phyloP scores from a whole-genome alignment of 2,113 vertebrate genomes.

The Cathartes aura region DNA sequence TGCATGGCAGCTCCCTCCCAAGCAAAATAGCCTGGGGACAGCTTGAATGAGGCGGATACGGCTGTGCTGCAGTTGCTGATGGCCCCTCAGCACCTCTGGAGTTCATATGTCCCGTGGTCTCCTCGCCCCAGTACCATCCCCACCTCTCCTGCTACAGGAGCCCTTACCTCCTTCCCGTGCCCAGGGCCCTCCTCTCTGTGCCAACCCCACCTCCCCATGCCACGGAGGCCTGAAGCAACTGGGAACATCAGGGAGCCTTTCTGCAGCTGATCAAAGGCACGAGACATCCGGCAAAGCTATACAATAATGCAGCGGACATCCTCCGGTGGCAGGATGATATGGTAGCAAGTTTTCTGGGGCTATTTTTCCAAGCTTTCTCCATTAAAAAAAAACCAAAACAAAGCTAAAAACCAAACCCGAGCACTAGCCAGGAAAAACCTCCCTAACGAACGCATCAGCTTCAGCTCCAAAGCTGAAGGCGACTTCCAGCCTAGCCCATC shows the following conservation, averaged over 20 bases:
- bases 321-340: background rate
- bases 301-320: background rate
- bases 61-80: background rate
- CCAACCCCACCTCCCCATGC: background rate
- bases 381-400: background rate
- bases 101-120: rapidly evolving
- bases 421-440: slow-evolving; percentile 4
- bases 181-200: rapidly evolving
- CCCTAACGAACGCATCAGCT: slow-evolving; percentile 24
- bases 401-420: background rate
- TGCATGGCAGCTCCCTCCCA: background rate
- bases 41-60: rapidly evolving
- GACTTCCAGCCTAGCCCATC: slow-evolving; percentile 33
- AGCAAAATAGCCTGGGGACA: background rate
- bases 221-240: rapidly evolving
- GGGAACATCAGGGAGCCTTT: background rate
- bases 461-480: slow-evolving; percentile 43
- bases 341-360: background rate
- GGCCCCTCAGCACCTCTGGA: background rate
- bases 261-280: background rate
- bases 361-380: background rate
- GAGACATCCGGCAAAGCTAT: background rate
- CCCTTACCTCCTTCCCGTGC: rapidly evolving
- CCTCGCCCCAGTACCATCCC: rapidly evolving
- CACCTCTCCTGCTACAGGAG: background rate